These are phyloP conservation scores for Macrosoma leucophasiata DNA, from an alignment of 2,888 invertebrate species.

Conservation along the genomic window DNA sequence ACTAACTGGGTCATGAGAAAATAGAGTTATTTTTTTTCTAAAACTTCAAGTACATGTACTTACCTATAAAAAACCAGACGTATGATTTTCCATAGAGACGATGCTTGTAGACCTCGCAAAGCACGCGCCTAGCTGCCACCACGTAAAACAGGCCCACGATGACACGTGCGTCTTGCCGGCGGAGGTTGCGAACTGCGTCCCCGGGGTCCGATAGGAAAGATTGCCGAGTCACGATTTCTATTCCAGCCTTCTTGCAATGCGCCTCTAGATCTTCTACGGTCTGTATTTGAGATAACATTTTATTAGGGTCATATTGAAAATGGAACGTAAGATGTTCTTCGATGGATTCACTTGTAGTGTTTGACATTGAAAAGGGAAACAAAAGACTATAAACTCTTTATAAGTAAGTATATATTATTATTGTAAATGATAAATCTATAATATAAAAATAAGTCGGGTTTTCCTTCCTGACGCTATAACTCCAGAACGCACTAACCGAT, in stretches of 20 bases:
- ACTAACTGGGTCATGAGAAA: too few species aligned
- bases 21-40: too few species aligned
- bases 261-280: slow-evolving; percentile 98
- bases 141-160: slow-evolving; percentile 99
- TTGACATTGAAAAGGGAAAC: not conserved
- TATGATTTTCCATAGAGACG: slow-evolving; percentile 95
- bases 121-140: slow-evolving; percentile 95
- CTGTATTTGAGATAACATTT: slow-evolving; percentile 66
- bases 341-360: not conserved
- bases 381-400: not conserved
- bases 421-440: too few species aligned
- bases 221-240: slow-evolving; percentile 97
- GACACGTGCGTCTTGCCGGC: slow-evolving; percentile 97
- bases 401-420: too few species aligned
- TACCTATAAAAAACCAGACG: slow-evolving; percentile 99
- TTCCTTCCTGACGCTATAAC: too few species aligned
- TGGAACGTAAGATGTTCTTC: not conserved
- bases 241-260: slow-evolving; percentile 92
- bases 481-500: too few species aligned
- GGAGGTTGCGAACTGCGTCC: slow-evolving; percentile 95
- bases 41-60: slow-evolving; percentile 42
- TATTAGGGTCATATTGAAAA: not conserved
- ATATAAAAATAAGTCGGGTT: too few species aligned
- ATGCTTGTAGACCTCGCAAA: slow-evolving; percentile 97
- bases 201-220: slow-evolving; percentile 98